Evolutionary conservation across 2,797 vertebrate species (phyloP).

Genomic region (Danionella dracula): DNA sequence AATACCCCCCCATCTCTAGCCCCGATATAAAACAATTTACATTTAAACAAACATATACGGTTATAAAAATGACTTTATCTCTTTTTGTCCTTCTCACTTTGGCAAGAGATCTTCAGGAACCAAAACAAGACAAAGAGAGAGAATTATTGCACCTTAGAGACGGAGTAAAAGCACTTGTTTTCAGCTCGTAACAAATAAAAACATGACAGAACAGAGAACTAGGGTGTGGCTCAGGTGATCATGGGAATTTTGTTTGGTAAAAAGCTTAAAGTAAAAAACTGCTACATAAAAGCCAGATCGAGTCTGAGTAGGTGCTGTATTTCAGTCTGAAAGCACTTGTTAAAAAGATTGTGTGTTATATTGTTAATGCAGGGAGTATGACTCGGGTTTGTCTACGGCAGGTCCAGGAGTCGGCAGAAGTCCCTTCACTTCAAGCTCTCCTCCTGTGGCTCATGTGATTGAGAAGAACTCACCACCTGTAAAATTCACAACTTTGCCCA

Average conservation of each 20-base stretch:
- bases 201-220: background rate
- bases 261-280: background rate
- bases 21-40: conserved; percentile 43
- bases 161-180: conserved; percentile 25
- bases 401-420: no score
- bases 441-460: no score
- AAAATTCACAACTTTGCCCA: no score
- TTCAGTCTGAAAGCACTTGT: no score
- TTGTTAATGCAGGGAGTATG: no score
- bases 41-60: conserved; percentile 29
- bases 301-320: no score
- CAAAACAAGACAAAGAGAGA: conserved; percentile 11
- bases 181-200: background rate
- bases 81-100: conserved; percentile 26
- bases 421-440: no score
- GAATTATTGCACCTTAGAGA: conserved; percentile 27
- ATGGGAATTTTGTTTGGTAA: conserved; percentile 13
- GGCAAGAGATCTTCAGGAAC: conserved; percentile 32
- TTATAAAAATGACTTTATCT: conserved; percentile 38
- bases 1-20: conserved; percentile 32
- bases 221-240: conserved; percentile 25
- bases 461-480: no score
- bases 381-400: no score
- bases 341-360: no score
- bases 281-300: background rate